Base-by-base conservation (phyloP, 2,113 vertebrate genomes). In the Lasiurus borealis region DNA sequence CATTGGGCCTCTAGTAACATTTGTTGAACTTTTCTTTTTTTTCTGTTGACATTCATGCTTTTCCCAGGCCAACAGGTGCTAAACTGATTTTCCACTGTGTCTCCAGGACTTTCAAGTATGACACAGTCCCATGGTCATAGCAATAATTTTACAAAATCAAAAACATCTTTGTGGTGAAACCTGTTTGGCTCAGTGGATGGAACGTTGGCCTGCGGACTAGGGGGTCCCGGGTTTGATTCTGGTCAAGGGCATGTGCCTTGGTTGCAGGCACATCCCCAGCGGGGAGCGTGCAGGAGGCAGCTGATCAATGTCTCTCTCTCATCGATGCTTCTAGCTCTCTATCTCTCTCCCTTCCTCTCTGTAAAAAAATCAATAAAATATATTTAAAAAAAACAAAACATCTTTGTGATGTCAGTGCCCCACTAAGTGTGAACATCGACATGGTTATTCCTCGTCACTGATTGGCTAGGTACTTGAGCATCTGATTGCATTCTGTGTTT, bases 71-170 rank as follows among this genome's bases (percentile, higher is more conserved):
- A 64, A 2, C 34, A 57, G 52, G 4, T 62, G 25, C 82, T 93
- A 93, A 92, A 8, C 3, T 48, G 25, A 5, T 50, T 97, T 91
- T 95, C 27, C 29, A 8, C 27, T 71, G 11, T 85, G 73, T 59
- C 29, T 84, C 23, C 27, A 1, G 2, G 77, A 68, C 11, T 75
- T 82, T 36, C 3, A 27, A 84, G 36, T 44, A 23, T 66, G 34
- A 52, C 21, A 44, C 8, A 36, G 9, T 54, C 23, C 23, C 11
- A 1, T 36, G 50, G 25, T 57, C 29, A 46, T 85, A 31, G 6
- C 12, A 77, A 10, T 21, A 44, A 90, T 81, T 87, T 82, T 85
- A 80, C 15, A 75, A 75, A 94, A 71, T 77, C 46, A 69, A 25
- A 73, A 86, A 12, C 44, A 29, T 6, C 18, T 54, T 89, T 46